Base-by-base conservation (phyloP, 1,140 invertebrate species). In the Pseudomyrmex cubaensis region DNA sequence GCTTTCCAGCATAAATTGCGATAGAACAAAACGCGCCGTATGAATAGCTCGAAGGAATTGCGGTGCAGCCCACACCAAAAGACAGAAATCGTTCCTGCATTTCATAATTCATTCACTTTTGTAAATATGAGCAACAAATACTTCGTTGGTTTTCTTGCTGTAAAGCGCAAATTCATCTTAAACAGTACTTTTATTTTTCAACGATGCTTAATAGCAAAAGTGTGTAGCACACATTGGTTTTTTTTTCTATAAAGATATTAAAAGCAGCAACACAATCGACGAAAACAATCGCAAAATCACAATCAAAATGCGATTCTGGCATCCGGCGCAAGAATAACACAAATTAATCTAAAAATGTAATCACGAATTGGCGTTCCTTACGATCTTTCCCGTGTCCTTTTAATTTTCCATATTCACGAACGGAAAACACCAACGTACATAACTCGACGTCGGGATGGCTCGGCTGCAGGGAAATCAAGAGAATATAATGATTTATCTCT, bases 401-500 rank as follows among this genome's bases (percentile, higher is more conserved):
- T 50, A 25, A 80, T 20, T 35, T n/a, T 59, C 12, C 66, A 20
- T 61, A 80, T 72, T 80, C 66, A 50, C 59, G 35, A 78, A 48
- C 44, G 52, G 25, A 25, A 25, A 46, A 70, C 70, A 50, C 10
- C 2, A 13, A 44, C 12, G 13, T 64, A 25, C 44, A 15, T 25
- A 25, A 64, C n/a, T 52, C 48, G 46, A 44, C 50, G 8, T 73
- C 17, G 25, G n/a, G 20, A 46, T 50, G 15, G 13, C 22, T 22
- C 75, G 75, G 57, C 76, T 80, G 54, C 66, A 15, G 76, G 66
- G 54, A 72, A 80, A 80, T 80, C 76, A 80, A 57, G 44, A 25
- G 56, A 13, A 59, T 52, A n/a, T 25, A 22, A 20, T 80, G 76
- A 80, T 80, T 59, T 80, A 80, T 80, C 22, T 56, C 9, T 17